Evolutionary conservation across 1,140 invertebrate genomes (phyloP), one percentile per base, ranked within the genome.

Genomic region (Leguminivora glycinivorella): DNA sequence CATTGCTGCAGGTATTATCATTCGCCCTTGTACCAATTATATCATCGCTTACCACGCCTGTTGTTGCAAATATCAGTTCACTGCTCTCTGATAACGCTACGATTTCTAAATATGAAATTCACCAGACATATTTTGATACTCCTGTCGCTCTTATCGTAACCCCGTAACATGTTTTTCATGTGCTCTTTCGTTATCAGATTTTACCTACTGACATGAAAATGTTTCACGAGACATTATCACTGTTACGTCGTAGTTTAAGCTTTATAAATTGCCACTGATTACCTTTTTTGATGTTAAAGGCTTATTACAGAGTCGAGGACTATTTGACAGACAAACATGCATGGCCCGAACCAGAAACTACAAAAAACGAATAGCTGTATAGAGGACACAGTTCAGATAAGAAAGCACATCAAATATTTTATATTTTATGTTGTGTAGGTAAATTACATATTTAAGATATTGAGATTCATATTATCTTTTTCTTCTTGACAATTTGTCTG

Each of bases 21-120:
- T 69, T 68, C 73, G 80, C 78, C 83, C 84, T 86, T 86, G 82
- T 75, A 74, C 79, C 72, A 72, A 76, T 85, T 84, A 83, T 81
- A 84, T 86, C 83, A 84, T 80, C 77, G 78, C 69, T 67, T 67
- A 67, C 73, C 68, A 71, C 79, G 76, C 83, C 47, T 78, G 83
- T 84, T 79, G 72, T 81, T 79, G 79, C 74, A 75, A 74, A 67
- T 73, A 75, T 80, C 81, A 83, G 84, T 84, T 86, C 84, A 86
- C 69, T 81, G 81, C 78, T 85, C 85, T 84, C 75, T 72, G 77
- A 71, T 78, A 75, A 75, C 79, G 72, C 77, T 80, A 79, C 80
- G 70, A 70, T 79, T 83, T 69, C 72, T 68, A 52, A 52, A 52
- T 52, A 75, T 79, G 67, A 73, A 72, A 70, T 67, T 77, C 72